phyloP scores from a whole-genome alignment of 2,797 vertebrate species.

The Otolemur crassicaudatus region DNA sequence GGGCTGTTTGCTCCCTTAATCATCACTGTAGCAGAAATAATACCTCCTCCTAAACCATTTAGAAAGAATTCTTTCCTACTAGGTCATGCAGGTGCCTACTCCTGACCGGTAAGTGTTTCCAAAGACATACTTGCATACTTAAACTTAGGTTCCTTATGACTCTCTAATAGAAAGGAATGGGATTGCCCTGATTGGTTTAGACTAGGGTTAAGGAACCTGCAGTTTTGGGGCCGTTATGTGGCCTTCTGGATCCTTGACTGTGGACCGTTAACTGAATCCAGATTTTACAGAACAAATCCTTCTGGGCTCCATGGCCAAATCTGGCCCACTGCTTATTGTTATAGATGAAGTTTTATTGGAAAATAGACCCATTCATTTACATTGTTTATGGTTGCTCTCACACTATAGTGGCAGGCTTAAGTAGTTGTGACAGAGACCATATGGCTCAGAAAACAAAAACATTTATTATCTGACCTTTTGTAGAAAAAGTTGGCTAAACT shows the following conservation, averaged over 20 bases:
- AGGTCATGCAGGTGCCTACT: neutral
- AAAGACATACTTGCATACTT: neutral
- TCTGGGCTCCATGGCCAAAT: neutral
- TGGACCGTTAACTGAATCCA: too few species aligned
- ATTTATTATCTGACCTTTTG: neutral
- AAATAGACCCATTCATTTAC: neutral
- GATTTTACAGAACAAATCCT: too few species aligned
- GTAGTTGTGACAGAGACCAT: neutral
- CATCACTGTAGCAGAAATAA: neutral
- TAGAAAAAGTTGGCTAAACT: neutral
- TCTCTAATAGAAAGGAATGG: neutral
- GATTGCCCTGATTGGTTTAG: neutral
- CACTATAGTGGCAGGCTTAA: neutral
- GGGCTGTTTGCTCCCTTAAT: neutral
- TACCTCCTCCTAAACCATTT: neutral
- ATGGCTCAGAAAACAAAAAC: neutral
- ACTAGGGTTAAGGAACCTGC: too few species aligned
- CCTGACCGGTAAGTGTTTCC: neutral
- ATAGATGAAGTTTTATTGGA: neutral
- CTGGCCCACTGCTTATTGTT: conserved; percentile 1
- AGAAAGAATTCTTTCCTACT: neutral
- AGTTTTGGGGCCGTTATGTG: too few species aligned
- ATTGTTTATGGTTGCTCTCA: neutral
- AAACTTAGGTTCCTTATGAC: neutral
- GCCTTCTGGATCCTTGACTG: too few species aligned